Conservation (phyloP, 2,797 vertebrate genomes). For the Enteromius unitaeniatus region DNA sequence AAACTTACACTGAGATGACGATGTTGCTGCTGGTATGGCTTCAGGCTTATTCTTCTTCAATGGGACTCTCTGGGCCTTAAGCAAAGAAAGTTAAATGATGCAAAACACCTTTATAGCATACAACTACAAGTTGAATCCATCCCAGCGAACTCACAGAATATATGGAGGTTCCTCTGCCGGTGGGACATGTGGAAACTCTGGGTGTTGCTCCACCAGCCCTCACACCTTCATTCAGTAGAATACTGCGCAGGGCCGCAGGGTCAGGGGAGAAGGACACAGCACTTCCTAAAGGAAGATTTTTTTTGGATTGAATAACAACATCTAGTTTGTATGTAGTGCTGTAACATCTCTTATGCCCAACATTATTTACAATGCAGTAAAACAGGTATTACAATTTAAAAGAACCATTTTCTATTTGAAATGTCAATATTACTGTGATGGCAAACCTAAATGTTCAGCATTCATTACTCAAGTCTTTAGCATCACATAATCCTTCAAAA, state of each 20-base stretch:
- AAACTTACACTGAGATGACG: constrained; percentile 53
- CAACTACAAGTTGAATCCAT: not conserved
- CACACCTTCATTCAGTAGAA: constrained; percentile 61
- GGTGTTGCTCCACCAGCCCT: constrained; percentile 48
- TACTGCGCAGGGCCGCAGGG: constrained; percentile 59
- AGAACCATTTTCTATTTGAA: not conserved
- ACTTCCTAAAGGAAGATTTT: constrained; percentile 43
- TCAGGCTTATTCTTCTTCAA: constrained; percentile 66
- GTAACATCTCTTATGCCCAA: not conserved
- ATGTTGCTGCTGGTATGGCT: not conserved
- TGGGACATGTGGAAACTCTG: constrained; percentile 40
- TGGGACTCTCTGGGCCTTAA: constrained; percentile 79
- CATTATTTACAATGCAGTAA: not conserved
- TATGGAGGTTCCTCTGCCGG: constrained; percentile 56
- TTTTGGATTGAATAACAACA: not conserved
- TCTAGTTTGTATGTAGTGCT: not conserved
- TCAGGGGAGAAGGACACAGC: constrained; percentile 60
- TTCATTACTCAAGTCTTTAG: not conserved
- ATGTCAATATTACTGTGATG: not conserved
- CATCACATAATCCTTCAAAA: not conserved
- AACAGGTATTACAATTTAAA: not conserved
- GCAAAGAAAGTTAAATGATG: not conserved
- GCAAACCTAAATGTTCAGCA: not conserved
- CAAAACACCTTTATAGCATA: not conserved
- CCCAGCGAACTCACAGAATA: constrained; percentile 58